Conservation (phyloP, 2,113 vertebrate species). For the Mustela nigripes region DNA sequence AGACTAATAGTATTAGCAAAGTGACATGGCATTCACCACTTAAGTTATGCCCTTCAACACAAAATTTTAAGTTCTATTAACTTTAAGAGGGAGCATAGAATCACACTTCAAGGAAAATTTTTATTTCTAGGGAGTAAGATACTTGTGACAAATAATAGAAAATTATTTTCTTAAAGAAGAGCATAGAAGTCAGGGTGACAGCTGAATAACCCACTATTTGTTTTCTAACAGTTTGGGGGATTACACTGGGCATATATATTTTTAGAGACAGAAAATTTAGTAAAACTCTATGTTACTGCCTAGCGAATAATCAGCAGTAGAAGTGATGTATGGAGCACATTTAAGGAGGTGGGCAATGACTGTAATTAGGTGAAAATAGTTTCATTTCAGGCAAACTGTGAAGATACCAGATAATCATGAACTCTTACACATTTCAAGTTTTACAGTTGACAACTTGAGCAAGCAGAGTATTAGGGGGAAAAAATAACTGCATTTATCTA, state of each 20-base stretch:
- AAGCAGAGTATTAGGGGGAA: not conserved
- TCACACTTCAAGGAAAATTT: conserved; percentile 37
- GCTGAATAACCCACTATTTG: conserved; percentile 55
- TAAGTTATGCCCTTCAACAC: not conserved
- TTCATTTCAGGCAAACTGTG: not conserved
- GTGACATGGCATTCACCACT: not conserved
- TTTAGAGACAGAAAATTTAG: conserved; percentile 52
- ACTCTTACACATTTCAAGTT: not conserved
- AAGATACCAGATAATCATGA: conserved; percentile 15
- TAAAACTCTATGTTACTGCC: not conserved
- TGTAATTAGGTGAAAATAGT: conserved; percentile 51
- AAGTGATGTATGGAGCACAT: not conserved
- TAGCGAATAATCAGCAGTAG: conserved; percentile 15
- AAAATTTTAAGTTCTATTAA: conserved; percentile 1
- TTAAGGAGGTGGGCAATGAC: not conserved
- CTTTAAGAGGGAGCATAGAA: not conserved
- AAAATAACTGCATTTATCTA: not conserved
- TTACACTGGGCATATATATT: conserved; percentile 47
- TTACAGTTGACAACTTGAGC: not conserved
- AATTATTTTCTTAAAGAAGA: conserved; percentile 66
- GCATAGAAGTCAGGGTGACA: conserved; percentile 33
- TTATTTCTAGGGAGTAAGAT: conserved; percentile 50
- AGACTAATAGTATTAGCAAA: not conserved
- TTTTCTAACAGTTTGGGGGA: conserved; percentile 51
- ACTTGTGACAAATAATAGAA: conserved; percentile 58